Evolutionary conservation across 2,113 vertebrate genomes (phyloP).

Genomic region (Aegotheles bennettii): DNA sequence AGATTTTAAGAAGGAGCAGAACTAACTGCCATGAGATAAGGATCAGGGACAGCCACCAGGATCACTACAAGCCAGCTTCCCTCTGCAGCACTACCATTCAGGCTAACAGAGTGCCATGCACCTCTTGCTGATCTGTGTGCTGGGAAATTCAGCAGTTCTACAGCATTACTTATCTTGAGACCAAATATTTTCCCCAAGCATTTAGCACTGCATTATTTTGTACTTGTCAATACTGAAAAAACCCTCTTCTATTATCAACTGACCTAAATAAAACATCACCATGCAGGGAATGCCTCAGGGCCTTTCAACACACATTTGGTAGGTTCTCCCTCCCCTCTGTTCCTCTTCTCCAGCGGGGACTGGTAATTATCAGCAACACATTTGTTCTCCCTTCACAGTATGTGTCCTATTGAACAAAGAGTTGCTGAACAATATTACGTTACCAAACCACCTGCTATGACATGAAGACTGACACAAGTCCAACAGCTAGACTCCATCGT

Average conservation of each 20-base stretch:
- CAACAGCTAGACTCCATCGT: not conserved
- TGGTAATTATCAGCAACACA: not conserved
- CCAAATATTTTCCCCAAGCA: not conserved
- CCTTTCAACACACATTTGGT: not conserved
- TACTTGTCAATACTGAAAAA: not conserved
- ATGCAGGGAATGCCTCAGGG: not conserved
- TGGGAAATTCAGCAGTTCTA: not conserved
- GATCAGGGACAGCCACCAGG: not conserved
- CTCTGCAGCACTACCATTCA: not conserved
- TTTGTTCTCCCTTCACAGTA: not conserved
- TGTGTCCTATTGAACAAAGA: not conserved
- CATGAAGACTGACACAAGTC: not conserved
- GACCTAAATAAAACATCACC: not conserved
- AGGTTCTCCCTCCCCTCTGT: not conserved
- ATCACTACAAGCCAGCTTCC: not conserved
- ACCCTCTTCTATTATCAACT: not conserved
- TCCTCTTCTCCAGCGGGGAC: not conserved
- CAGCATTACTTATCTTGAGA: not conserved
- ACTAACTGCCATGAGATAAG: not conserved
- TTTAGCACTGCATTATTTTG: not conserved
- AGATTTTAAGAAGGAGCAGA: not conserved
- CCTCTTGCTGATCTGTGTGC: not conserved
- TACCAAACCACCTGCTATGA: not conserved
- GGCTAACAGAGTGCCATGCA: not conserved
- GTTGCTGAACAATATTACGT: not conserved